A percentile compares a stretch with the other conserved stretches of the same genome.
Evolutionary conservation across 2,888 invertebrate genomes (phyloP).

Genomic region (Adelphocoris suturalis): DNA sequence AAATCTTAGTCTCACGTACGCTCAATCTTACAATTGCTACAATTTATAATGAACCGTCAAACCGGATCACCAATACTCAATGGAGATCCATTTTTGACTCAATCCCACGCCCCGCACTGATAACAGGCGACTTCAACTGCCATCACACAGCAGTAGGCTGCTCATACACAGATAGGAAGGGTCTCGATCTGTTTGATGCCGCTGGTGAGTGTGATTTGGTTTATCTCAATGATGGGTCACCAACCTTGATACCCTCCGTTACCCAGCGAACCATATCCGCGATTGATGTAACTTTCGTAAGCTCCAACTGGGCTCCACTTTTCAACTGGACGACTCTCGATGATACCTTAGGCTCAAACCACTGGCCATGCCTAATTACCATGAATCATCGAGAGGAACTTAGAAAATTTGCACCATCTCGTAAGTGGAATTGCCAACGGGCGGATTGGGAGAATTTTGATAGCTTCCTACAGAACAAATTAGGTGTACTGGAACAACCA

Average conservation of each 20-base stretch:
- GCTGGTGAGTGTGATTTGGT: background rate
- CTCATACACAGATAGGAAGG: background rate
- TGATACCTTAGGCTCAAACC: background rate
- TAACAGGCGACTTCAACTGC: conserved; percentile 21
- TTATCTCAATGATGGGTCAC: background rate
- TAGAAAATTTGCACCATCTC: background rate
- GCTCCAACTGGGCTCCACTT: background rate
- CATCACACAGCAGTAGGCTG: background rate
- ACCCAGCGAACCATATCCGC: background rate
- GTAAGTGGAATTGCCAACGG: background rate
- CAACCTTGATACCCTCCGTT: too few relatives aligned
- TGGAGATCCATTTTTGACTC: too few relatives aligned
- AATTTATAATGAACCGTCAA: background rate
- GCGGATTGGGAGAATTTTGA: background rate
- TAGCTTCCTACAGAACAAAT: background rate
- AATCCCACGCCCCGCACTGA: background rate
- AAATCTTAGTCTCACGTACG: background rate
- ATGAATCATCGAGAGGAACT: background rate
- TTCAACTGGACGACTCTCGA: background rate
- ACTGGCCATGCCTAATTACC: background rate
- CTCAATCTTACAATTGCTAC: background rate
- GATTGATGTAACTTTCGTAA: background rate
- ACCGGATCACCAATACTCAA: background rate
- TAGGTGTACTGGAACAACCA: background rate
- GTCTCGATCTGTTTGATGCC: background rate